Percentiles rank a stretch among this genome's conserved stretches.
These are phyloP conservation scores for Bombus haemorrhoidalis DNA, from an alignment of 1,140 invertebrate genomes.

Conservation along the genomic window DNA sequence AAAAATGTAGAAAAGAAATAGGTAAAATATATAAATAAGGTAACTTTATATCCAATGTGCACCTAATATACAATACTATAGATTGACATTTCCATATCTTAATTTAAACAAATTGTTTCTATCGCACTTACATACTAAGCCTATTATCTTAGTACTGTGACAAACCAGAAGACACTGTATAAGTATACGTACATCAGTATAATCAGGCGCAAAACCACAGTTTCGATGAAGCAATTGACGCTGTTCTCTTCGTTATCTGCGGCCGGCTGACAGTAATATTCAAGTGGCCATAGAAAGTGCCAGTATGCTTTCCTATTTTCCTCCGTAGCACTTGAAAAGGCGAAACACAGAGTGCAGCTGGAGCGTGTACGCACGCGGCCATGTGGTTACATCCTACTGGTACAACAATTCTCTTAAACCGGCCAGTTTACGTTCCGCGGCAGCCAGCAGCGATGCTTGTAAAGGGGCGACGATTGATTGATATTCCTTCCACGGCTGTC, in stretches of 20 bases:
- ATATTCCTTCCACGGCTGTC: slow-evolving; percentile 62
- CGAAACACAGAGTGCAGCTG: slow-evolving; percentile 34
- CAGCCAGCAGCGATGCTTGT: slow-evolving; percentile 36
- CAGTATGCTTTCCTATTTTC: slow-evolving; percentile 62
- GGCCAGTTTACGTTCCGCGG: slow-evolving; percentile 53
- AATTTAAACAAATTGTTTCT: too few species aligned
- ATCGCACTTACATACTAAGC: too few species aligned
- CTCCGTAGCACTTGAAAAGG: slow-evolving; percentile 63
- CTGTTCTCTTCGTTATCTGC: slow-evolving; percentile 8
- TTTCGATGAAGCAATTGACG: neutral
- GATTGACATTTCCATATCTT: too few species aligned
- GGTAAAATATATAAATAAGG: too few species aligned
- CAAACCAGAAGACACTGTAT: neutral
- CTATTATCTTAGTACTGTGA: neutral
- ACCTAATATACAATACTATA: too few species aligned
- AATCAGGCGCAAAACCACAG: neutral
- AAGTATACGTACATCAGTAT: too few species aligned
- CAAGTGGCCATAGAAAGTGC: slow-evolving; percentile 58
- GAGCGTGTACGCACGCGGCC: slow-evolving; percentile 39
- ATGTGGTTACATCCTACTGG: slow-evolving; percentile 67
- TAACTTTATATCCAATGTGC: too few species aligned
- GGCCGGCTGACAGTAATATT: slow-evolving; percentile 60
- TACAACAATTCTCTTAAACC: slow-evolving; percentile 70
- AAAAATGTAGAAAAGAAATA: neutral
- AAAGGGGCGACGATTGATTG: slow-evolving; percentile 73